Base-by-base conservation (phyloP, 2,113 vertebrate species). In the Nerophis lumbriciformis region DNA sequence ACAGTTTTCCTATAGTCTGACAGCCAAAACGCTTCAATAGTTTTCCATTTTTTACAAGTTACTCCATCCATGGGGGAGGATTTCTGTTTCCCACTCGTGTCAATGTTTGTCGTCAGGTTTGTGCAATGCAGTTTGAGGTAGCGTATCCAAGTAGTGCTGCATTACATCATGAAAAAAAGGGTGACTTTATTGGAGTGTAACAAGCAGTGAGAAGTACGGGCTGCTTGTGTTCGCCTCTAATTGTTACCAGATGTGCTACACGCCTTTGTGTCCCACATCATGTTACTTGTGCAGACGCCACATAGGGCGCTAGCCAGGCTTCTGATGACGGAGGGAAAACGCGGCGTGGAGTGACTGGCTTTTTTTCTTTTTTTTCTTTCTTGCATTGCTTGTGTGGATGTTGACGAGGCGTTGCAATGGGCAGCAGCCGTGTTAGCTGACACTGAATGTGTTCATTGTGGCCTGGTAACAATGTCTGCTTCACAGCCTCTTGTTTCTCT, bases 211-310 rank as follows among this genome's bases (percentile, higher is more conserved):
- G 80, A 85, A 85, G 75, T 78, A 76, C 65, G 61, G 45, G 63
- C 71, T 70, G 8, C 72, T 54, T 63, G 75, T 77, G 69, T 76
- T 81, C 57, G 61, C 73, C 83, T 85, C 66, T 85, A 88, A 88
- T 84, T 77, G 84, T 77, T 84, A 69, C 4, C 88, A 89, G 88
- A 87, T 90, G 88, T 83, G 79, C 74, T 61, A 76, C 73, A 83
- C 66, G 85, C 79, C 81, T 83, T 80, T 73, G 66, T 84, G 81
- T 78, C 74, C 80, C 75, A 69, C 86, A 73, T 75, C 73, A 66
- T 53, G 73, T 61, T 72, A 58, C 66, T 64, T 69, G 56, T 61
- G 35, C 59, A 77, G 73, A 77, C 58, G 55, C 73, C 65, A 68
- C 73, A 77, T 66, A 65, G 63, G 10, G 53, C 47, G 65, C n/a